phyloP scores from a whole-genome alignment of 2,113 vertebrate genomes.

The Psilopsiagon aurifrons region DNA sequence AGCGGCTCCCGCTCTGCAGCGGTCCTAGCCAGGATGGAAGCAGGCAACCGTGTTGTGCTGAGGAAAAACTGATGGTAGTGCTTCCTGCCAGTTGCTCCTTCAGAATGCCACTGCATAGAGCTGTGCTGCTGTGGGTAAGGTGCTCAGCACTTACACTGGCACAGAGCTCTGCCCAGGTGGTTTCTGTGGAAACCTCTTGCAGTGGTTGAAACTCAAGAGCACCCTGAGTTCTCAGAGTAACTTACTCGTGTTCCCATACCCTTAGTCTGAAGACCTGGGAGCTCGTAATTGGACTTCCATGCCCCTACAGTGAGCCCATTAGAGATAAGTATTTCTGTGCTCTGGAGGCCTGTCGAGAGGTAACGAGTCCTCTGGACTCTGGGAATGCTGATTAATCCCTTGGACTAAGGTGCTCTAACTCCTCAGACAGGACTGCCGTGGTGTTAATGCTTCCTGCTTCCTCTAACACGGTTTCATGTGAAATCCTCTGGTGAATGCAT shows the following conservation, averaged over 20 bases:
- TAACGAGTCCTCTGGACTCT: neutral
- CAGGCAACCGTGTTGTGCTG: neutral
- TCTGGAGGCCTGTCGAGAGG: neutral
- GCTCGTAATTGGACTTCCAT: neutral
- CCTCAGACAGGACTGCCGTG: neutral
- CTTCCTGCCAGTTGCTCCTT: neutral
- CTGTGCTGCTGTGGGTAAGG: fast-evolving
- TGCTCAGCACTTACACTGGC: neutral
- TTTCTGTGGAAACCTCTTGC: neutral
- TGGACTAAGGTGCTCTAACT: neutral
- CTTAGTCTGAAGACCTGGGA: neutral
- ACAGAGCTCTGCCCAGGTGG: fast-evolving
- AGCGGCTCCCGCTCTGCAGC: neutral
- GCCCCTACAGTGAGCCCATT: neutral
- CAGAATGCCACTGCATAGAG: fast-evolving
- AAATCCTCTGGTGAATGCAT: neutral
- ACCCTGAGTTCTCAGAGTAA: neutral
- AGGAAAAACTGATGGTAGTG: neutral
- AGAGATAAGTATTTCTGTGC: neutral
- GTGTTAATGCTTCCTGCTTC: constrained; percentile 1
- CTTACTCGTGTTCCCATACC: neutral
- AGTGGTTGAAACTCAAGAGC: neutral
- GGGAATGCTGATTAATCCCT: neutral
- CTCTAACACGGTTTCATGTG: neutral
- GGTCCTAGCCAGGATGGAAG: neutral